These are phyloP conservation scores for Semnornis frantzii DNA, from an alignment of 2,113 vertebrate genomes.

Conservation along the genomic window DNA sequence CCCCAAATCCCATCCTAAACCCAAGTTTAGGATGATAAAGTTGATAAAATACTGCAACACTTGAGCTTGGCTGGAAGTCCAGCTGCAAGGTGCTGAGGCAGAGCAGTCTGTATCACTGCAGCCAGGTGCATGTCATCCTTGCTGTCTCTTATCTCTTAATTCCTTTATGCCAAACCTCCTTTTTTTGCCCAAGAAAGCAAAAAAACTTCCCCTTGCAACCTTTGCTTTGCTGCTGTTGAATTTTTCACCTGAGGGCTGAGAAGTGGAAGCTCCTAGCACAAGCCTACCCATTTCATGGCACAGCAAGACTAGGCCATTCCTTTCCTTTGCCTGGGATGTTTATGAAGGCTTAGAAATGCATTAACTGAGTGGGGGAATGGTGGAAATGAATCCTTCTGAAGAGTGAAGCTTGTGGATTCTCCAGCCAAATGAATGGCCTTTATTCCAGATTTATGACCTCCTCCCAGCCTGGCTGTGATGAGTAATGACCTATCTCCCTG, in stretches of 20 bases:
- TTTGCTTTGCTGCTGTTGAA: background rate
- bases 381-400: constrained; percentile 68
- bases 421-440: constrained; percentile 55
- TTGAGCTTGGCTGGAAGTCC: background rate
- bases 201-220: background rate
- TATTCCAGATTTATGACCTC: constrained; percentile 58
- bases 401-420: constrained; percentile 52
- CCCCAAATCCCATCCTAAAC: too few relatives aligned
- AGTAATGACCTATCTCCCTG: constrained; percentile 54
- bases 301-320: constrained; percentile 26
- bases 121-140: background rate
- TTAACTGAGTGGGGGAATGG: constrained; percentile 34
- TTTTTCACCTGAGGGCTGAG: constrained; percentile 26
- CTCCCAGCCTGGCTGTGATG: constrained; percentile 34
- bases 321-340: constrained; percentile 51
- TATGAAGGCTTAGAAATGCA: constrained; percentile 57
- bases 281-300: constrained; percentile 22
- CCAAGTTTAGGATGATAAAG: background rate
- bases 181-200: background rate
- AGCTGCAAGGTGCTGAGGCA: background rate
- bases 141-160: background rate
- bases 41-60: background rate
- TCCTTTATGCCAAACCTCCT: background rate
- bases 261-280: constrained; percentile 23
- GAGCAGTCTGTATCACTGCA: background rate